These are phyloP conservation scores for Channa argus DNA, from an alignment of 2,113 vertebrate genomes.

Conservation along the genomic window DNA sequence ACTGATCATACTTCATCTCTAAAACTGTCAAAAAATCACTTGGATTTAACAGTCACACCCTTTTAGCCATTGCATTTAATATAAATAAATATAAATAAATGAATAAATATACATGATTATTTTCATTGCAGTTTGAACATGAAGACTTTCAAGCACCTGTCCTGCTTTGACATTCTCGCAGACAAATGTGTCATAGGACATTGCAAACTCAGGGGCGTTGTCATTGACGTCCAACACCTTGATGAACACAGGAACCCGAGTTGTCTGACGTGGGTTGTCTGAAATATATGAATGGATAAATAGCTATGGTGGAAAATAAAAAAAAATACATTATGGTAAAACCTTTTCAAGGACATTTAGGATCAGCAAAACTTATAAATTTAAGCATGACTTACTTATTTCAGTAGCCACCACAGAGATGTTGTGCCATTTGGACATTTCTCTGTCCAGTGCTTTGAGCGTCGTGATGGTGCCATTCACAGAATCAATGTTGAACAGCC, in stretches of 20 bases:
- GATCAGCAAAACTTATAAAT: too few relatives aligned
- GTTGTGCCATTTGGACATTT: slow-evolving; percentile 95
- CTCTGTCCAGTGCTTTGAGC: slow-evolving; percentile 91
- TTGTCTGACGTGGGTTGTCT: slow-evolving; percentile 92
- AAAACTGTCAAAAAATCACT: too few relatives aligned
- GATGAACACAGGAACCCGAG: slow-evolving; percentile 93
- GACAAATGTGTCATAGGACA: slow-evolving; percentile 96
- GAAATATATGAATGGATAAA: neutral
- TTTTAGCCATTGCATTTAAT: too few relatives aligned
- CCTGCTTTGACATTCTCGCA: slow-evolving; percentile 97
- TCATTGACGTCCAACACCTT: slow-evolving; percentile 96
- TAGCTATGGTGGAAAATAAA: too few relatives aligned
- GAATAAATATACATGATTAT: too few relatives aligned
- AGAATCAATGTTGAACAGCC: slow-evolving; percentile 92
- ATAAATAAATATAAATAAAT: too few relatives aligned
- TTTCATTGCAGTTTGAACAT: neutral
- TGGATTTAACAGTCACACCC: too few relatives aligned
- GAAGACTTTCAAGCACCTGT: slow-evolving; percentile 83
- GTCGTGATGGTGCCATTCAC: slow-evolving; percentile 95
- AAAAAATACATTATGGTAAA: too few relatives aligned
- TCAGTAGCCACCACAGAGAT: slow-evolving; percentile 94
- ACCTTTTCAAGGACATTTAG: too few relatives aligned
- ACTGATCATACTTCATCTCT: too few relatives aligned
- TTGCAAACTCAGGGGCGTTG: slow-evolving; percentile 95
- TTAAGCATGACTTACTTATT: slow-evolving; percentile 84